Base-by-base conservation (phyloP, 1,140 invertebrate genomes). In the Doryteuthis pealeii region DNA sequence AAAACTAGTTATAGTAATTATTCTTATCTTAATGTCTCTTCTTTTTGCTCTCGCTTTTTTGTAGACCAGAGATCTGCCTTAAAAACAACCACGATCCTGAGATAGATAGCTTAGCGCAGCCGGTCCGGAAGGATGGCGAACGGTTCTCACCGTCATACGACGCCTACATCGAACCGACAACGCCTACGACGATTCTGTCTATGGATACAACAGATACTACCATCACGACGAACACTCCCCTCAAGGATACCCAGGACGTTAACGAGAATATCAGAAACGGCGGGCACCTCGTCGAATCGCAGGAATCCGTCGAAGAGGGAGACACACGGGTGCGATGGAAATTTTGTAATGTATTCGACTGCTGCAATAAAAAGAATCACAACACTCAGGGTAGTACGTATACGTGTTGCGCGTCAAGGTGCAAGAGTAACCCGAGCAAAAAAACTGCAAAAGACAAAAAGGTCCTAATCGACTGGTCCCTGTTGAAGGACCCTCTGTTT, bases 401-500 rank as follows among this genome's bases (percentile, higher is more conserved):
- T 3, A 10, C 35, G 3, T 40, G 35, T 10, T 40, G 35, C 10
- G 3, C 4, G 3, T 3, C 10, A 3, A 3, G 35, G 10, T 5
- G 35, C 10, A 40, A 40, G 4, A 40, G 35, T 40, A 40, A 40
- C 4, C 4, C 35, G 3, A 10, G 4, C 35, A 3, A 40, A 40
- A 40, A 40, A 10, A 40, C 35, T 40, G 4, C 3, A 10, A 40
- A 40, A 40, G 4, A 3, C 10, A 26, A 32, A 26, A 74, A 74
- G 43, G 66, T 43, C 15, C 65, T 31, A 6, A 40, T 84, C 26
- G 79, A 83, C 18, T 74, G 81, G 28, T 74, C 77, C 8, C 72
- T 86, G 3, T 71, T 86, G 70, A 82, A 75, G 74, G 79, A 82
- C 77, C 75, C 77, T 5, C 69, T 80, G 22, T 86, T 84, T 77